Percentiles rank a stretch among this genome's conserved stretches.
Conservation (phyloP, 2,888 invertebrate genomes). For the Amphipoea lucens region DNA sequence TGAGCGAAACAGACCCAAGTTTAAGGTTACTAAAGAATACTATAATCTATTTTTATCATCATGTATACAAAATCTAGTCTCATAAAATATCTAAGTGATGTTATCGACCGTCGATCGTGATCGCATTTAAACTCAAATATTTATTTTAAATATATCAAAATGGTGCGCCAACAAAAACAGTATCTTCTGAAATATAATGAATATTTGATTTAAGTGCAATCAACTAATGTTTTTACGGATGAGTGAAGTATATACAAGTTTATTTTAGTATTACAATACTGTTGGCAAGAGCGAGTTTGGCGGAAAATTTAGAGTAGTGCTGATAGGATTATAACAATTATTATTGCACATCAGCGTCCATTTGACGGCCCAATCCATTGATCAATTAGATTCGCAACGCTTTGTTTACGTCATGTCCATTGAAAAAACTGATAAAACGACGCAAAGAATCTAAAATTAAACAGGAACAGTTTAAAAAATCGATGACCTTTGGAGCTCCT, state of each 20-base stretch:
- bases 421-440: slow-evolving; percentile 33
- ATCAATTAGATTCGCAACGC: slow-evolving; percentile 56
- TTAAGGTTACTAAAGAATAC: slow-evolving; percentile 55
- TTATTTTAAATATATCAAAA: slow-evolving; percentile 35
- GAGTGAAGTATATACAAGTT: slow-evolving; percentile 30
- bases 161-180: slow-evolving; percentile 38
- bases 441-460: slow-evolving; percentile 18
- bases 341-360: slow-evolving; percentile 50
- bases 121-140: slow-evolving; percentile 43
- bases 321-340: slow-evolving; percentile 39
- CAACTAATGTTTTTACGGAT: slow-evolving; percentile 30
- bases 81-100: slow-evolving; percentile 41
- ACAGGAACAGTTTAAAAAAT: not conserved
- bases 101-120: slow-evolving; percentile 28
- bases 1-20: slow-evolving; percentile 44
- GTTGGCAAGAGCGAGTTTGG: slow-evolving; percentile 38
- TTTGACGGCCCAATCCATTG: slow-evolving; percentile 65
- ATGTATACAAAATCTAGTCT: slow-evolving; percentile 37
- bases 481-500: not conserved
- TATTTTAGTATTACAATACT: slow-evolving; percentile 22
- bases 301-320: slow-evolving; percentile 19
- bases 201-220: slow-evolving; percentile 52
- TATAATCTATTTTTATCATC: slow-evolving; percentile 44
- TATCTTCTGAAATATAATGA: slow-evolving; percentile 31
- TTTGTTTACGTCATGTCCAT: slow-evolving; percentile 51